Base-by-base conservation (phyloP, 1,140 invertebrate species). In the Drosophila eugracilis region DNA sequence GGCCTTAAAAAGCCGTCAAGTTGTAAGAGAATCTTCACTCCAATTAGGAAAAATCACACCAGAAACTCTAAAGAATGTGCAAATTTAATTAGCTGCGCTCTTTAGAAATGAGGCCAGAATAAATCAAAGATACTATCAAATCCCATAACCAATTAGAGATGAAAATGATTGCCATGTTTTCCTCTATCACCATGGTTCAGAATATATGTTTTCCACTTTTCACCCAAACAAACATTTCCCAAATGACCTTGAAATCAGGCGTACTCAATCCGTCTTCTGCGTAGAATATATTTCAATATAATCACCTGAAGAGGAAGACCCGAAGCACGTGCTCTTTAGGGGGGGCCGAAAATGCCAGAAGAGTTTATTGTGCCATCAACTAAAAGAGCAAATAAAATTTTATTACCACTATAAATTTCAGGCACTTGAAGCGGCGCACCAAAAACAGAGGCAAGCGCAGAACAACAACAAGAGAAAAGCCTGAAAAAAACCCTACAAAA, bases 311-410 rank as follows among this genome's bases (percentile, higher is more conserved):
- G 59, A 55, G 52, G 36, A 49, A 50, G 50, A 45, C 36, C 4
- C 57, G 21, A 70, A 86, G 83, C 84, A 88, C 83, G 83, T 88
- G 83, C 83, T 78, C 45, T 26, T 45, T 12, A 65, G 50, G 55
- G 65, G 53, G 63, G 41, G 12, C n/a, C 22, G 1, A 57, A 48
- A 88, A 78, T 76, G 84, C 78, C 75, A 83, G 50, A 83, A 89
- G 75, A 83, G 78, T 88, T 88, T 88, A 88, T 88, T 89, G 84
- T 89, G 75, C 78, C 84, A 88, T 83, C 83, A 88, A 75, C 84
- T 89, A 83, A 88, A 83, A 86, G 84, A 88, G 84, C 83, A 88
- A 88, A 88, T 89, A 88, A 88, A 88, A 83, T 88, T 88, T 88
- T 88, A 88, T 88, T 88, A 78, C 84, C 83, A 83, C 83, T 88